Evolutionary conservation across 2,797 vertebrate species (phyloP).

Genomic region (Spheniscus humboldti): DNA sequence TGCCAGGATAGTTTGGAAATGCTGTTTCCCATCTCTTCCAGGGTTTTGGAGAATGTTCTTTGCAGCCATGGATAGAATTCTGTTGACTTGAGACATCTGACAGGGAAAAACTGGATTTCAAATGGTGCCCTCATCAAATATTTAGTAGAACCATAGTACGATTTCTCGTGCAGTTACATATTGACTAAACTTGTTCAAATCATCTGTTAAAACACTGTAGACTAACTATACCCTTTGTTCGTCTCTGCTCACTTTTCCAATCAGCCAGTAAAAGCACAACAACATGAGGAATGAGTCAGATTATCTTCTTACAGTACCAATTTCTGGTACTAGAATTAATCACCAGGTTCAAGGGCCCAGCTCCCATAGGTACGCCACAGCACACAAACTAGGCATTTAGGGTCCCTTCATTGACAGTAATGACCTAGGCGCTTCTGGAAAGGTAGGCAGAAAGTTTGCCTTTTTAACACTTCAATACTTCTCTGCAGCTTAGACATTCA

Average conservation of each 20-base stretch:
- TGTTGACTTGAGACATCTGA: not conserved
- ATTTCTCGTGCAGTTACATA: not conserved
- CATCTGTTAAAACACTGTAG: not conserved
- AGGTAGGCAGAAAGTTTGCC: not conserved
- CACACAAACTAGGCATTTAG: not conserved
- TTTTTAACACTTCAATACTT: not conserved
- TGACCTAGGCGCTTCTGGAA: not conserved
- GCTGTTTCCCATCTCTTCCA: not conserved
- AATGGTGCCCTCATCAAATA: not conserved
- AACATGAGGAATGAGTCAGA: not conserved
- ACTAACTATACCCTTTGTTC: not conserved
- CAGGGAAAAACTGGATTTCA: not conserved
- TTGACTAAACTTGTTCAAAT: not conserved
- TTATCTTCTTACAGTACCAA: not conserved
- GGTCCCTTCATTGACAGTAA: not conserved
- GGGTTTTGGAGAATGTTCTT: not conserved
- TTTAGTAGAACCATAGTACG: not conserved
- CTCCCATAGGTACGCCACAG: not conserved
- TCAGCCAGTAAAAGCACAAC: not conserved
- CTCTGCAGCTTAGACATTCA: not conserved
- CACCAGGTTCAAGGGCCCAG: not conserved
- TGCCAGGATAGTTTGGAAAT: not conserved
- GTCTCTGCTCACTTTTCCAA: not conserved
- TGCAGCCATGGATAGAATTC: not conserved
- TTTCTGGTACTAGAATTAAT: not conserved